Evolutionary conservation across 2,113 vertebrate species (phyloP).

Genomic region (Calidris pygmaea): DNA sequence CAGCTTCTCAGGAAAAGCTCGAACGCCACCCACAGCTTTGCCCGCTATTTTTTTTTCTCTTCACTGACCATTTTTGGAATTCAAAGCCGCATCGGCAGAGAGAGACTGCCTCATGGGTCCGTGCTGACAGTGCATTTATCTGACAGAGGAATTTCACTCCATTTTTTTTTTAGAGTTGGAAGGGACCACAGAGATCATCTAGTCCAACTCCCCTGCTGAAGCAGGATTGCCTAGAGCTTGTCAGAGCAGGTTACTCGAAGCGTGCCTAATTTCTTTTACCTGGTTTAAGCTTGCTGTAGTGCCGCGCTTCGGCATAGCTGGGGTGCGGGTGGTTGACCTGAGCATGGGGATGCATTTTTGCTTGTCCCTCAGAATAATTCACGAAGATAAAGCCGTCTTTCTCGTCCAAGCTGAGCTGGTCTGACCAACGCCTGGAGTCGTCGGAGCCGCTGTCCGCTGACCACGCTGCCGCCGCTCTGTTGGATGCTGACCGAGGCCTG

Average conservation of each 20-base stretch:
- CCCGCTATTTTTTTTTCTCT: neutral
- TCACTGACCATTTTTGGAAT: neutral
- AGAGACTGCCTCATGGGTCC: neutral
- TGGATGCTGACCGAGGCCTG: slow-evolving; percentile 79
- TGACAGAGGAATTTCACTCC: neutral
- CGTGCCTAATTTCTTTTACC: slow-evolving; percentile 52
- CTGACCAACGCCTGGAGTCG: slow-evolving; percentile 94
- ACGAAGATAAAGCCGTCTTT: slow-evolving; percentile 98
- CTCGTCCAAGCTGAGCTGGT: slow-evolving; percentile 95
- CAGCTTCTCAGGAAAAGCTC: neutral
- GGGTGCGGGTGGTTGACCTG: slow-evolving; percentile 69
- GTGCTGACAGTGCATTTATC: neutral
- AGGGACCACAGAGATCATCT: too few relatives aligned
- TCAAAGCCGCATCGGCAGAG: neutral
- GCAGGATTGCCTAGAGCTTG: too few relatives aligned
- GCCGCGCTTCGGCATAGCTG: slow-evolving; percentile 66
- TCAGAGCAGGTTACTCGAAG: too few relatives aligned
- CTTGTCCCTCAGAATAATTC: slow-evolving; percentile 93
- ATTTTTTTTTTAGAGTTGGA: too few relatives aligned
- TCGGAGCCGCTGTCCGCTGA: slow-evolving; percentile 89
- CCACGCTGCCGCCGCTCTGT: slow-evolving; percentile 77
- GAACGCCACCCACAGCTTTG: neutral
- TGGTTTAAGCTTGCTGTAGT: slow-evolving; percentile 79
- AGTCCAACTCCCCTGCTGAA: too few relatives aligned
- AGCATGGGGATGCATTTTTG: slow-evolving; percentile 71